Evolutionary conservation across 1,140 invertebrate genomes (phyloP), one percentile per base, ranked within the genome.

Genomic region (Magallana angulata): DNA sequence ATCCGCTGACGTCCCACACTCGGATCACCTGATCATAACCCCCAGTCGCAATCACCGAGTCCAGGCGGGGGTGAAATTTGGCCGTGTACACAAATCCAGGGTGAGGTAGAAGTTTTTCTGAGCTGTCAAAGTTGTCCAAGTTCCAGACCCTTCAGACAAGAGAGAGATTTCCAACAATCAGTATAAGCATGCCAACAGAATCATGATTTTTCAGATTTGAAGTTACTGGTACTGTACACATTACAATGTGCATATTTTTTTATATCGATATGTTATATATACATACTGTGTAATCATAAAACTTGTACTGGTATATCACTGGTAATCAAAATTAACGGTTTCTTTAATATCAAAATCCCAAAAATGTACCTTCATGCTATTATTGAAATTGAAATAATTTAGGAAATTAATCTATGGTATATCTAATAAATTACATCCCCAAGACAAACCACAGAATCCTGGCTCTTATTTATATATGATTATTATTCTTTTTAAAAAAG

Each of bases 31-130:
- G 94, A 92, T 97, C 96, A 91, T 96, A 96, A 90, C 96, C 96
- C 11, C 96, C 96, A 3, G 96, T 96, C 5, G 95, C 95, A 2
- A 97, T 91, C 36, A 96, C 92, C 24, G 90, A 92, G 56, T 93
- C 89, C 8, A 95, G 92, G 57, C 93, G 91, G 12, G 95, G 95
- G 85, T 96, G 94, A 89, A 96, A 96, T 94, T 95, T 95, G 2
- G 95, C 96, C 85, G 94, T 95, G 89, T 97, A 97, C 8, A 97
- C 96, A 93, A 96, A 97, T 1, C 96, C 96, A 16, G 96, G 96
- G 94, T 97, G 96, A 30, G 96, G 95, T 64, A 97, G 92, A 85
- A 96, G 93, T 94, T 96, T 92, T 56, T 89, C 90, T 57, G 94
- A 91, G 30, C 94, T 93, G 12, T 95, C 91, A 58, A 93, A 94